Evolutionary conservation across 2,797 vertebrate species (phyloP), one percentile per base, ranked within the genome.

Genomic region (Oreochromis grahami): DNA sequence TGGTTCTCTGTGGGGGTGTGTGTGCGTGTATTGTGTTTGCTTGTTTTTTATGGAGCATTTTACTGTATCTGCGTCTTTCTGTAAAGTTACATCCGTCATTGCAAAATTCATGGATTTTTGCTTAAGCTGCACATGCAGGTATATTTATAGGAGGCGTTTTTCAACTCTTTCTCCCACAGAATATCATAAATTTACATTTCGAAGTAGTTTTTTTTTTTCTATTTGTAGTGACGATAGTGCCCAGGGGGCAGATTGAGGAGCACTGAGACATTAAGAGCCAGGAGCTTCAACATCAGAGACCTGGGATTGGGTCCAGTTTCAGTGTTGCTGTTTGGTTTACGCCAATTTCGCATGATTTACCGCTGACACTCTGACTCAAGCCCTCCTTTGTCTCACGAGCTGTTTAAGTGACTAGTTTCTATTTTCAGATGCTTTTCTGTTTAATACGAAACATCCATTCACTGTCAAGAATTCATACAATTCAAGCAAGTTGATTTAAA

Each of bases 1-100:
- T 41, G 80, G n/a, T 10, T 82, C 53, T 77, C 82, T 86, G 84
- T 79, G 50, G 63, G 82, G 48, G 60, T 15, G 77, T 68, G 78
- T 43, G 63, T 43, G 17, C 8, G 80, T 77, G 77, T 60, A 51
- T 56, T 78, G 58, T 74, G 58, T 74, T 19, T 52, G 6, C 24
- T 56, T 72, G 79, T 83, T 68, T 78, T 56, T 50, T 72, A 17
- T 78, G 29, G 9, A 29, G 12, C n/a, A 50, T 80, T 41, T 58
- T 45, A 15, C 24, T 53, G 4, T 50, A 17, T 77, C 10, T 41
- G 26, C 43, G 13, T 77, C 43, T 36, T 24, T 78, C 14, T 65
- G 68, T 76, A 63, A 81, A 78, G 74, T 76, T 78, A 14, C 11
- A n/a, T 76, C 78, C n/a, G 3, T 80, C 76, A 79, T 15, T 32